Conservation (phyloP, 1,140 invertebrate species). For the Bemisia tabaci region DNA sequence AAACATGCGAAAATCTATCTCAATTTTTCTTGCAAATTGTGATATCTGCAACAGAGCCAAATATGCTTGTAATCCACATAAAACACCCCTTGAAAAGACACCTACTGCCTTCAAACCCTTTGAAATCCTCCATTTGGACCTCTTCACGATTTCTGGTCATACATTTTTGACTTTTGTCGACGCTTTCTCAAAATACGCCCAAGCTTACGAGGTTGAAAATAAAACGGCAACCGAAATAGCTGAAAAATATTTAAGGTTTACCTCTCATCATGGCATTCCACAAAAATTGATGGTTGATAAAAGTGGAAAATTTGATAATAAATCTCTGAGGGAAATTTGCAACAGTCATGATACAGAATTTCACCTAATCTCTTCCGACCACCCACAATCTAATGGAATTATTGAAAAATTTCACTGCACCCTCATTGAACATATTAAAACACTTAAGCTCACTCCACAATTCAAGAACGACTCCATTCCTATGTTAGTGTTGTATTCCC, state of each 20-base stretch:
- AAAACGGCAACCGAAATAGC: conserved; percentile 15
- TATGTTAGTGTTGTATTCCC: conserved; percentile 16
- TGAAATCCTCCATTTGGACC: conserved; percentile 24
- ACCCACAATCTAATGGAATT: conserved; percentile 17
- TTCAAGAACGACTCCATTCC: conserved; percentile 14
- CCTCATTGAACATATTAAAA: conserved; percentile 22
- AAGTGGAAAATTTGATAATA: conserved; percentile 19
- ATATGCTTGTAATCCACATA: conserved; percentile 23
- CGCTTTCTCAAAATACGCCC: conserved; percentile 25
- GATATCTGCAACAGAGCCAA: too few species aligned
- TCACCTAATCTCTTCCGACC: conserved; percentile 16
- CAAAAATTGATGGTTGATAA: conserved; percentile 18
- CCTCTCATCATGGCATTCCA: conserved; percentile 18
- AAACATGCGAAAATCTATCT: conserved; percentile 24
- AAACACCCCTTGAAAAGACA: conserved; percentile 20
- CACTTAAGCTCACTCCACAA: conserved; percentile 9
- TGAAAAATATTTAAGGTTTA: conserved; percentile 18
- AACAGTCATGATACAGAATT: conserved; percentile 19
- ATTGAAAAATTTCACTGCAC: conserved; percentile 20
- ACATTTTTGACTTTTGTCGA: conserved; percentile 26
- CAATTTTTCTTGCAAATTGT: conserved; percentile 20
- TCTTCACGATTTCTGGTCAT: conserved; percentile 20
- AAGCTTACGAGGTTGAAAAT: conserved; percentile 20
- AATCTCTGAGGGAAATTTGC: conserved; percentile 19
- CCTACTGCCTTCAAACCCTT: conserved; percentile 23